Conservation (phyloP, 2,888 invertebrate genomes). For the Rhagonycha fulva region DNA sequence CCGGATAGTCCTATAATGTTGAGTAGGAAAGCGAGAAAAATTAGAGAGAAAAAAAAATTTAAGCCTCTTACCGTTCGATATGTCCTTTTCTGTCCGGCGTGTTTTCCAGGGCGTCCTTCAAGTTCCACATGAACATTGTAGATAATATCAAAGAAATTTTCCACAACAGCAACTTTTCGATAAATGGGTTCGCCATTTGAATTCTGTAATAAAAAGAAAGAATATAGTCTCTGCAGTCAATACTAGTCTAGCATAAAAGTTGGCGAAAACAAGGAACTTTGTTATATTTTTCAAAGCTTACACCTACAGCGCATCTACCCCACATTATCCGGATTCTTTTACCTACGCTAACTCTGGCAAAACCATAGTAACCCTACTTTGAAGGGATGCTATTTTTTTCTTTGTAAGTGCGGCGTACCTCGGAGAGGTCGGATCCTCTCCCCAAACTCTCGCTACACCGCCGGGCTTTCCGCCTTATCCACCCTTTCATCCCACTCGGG, state of each 20-base stretch:
- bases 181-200: constrained; percentile 76
- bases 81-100: constrained; percentile 96
- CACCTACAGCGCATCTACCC: constrained; percentile 25
- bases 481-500: constrained; percentile 37
- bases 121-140: constrained; percentile 94
- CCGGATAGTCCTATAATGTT: background rate
- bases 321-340: constrained; percentile 31
- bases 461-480: constrained; percentile 36
- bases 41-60: background rate
- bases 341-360: constrained; percentile 35
- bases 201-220: constrained; percentile 64
- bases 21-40: background rate
- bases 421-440: constrained; percentile 42
- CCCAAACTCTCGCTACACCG: constrained; percentile 37
- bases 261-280: constrained; percentile 21
- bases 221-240: constrained; percentile 13
- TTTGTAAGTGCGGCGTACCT: constrained; percentile 38
- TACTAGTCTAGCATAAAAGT: constrained; percentile 20
- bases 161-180: constrained; percentile 94
- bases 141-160: constrained; percentile 96
- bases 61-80: constrained; percentile 84
- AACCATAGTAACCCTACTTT: constrained; percentile 44
- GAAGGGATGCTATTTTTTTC: constrained; percentile 40
- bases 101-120: constrained; percentile 89
- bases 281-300: constrained; percentile 24